A percentile compares a stretch with the other conserved stretches of the same genome.
Conservation (phyloP, 2,797 vertebrate species). For the Ptychadena robeensis region DNA sequence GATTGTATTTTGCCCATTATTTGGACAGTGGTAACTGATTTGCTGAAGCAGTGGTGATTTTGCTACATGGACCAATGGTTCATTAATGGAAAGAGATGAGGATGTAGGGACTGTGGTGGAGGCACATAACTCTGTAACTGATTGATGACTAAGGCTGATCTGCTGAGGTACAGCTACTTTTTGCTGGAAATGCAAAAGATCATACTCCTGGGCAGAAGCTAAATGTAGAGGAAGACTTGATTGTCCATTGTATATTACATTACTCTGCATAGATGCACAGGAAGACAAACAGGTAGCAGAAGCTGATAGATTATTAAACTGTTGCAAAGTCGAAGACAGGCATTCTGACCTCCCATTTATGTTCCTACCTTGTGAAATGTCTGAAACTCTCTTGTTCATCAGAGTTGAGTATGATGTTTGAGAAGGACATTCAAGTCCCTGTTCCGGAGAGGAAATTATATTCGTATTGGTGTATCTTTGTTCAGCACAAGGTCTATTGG, state of each 20-base stretch:
- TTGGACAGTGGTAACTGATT: constrained; percentile 85
- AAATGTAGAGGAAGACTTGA: constrained; percentile 83
- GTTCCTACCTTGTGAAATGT: constrained; percentile 86
- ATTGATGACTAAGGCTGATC: constrained; percentile 82
- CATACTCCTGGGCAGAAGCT: constrained; percentile 83
- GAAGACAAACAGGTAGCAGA: constrained; percentile 80
- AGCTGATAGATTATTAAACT: constrained; percentile 84
- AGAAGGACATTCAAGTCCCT: constrained; percentile 80
- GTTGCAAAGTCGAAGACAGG: constrained; percentile 78
- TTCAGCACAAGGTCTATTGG: constrained; percentile 89
- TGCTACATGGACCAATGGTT: constrained; percentile 78
- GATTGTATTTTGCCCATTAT: constrained; percentile 75
- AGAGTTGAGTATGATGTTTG: constrained; percentile 74
- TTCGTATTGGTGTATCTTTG: constrained; percentile 83
- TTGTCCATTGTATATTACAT: constrained; percentile 87
- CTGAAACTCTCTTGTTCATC: constrained; percentile 78
- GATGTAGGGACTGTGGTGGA: constrained; percentile 76
- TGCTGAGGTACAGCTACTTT: constrained; percentile 80
- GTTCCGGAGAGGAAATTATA: constrained; percentile 86
- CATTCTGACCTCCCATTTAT: constrained; percentile 86
- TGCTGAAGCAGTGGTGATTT: constrained; percentile 82
- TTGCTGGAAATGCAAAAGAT: constrained; percentile 84
- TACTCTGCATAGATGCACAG: constrained; percentile 87
- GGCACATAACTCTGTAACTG: constrained; percentile 83
- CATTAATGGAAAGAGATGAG: constrained; percentile 74